Evolutionary conservation across 2,113 vertebrate species (phyloP), one percentile per base, ranked within the genome.

Genomic region (Thalassoma bifasciatum): DNA sequence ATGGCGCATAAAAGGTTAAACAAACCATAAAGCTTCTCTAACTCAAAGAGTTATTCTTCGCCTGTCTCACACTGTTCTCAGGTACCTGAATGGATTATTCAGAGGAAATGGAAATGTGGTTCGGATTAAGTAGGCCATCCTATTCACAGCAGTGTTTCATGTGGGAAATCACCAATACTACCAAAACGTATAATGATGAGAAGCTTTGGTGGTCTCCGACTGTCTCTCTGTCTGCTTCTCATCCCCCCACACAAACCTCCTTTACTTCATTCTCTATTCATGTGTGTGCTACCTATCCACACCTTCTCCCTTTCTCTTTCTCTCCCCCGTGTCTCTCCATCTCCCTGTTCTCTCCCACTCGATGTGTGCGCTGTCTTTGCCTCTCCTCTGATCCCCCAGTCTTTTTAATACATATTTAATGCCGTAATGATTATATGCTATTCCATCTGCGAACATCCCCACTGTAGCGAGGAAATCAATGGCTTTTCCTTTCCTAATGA

Each of bases 341-440:
- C 60, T 79, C 50, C 72, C 23, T 9, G 0, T 65, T 72, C 75
- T 42, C 51, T 46, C 52, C 38, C n/a, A 36, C 63, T 59, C 77
- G 64, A 44, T 72, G 30, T 65, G 46, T 83, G 68, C 44, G 65
- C 73, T 68, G 79, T 63, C 72, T 75, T 62, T 65, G 53, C 75
- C 62, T 77, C 82, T 74, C 58, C 61, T 91, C 72, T 92, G 92
- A 92, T 93, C 82, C 83, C 49, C 26, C 67, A 84, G 82, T 87
- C 87, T 83, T 83, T 92, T 91, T 88, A 89, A 93, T 93, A 84
- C 87, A 93, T 93, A 91, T 93, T 94, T 93, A 88, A 93, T 88
- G 84, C 66, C 3, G 3, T 88, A 90, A 91, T 92, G 78, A 89
- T 91, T 92, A 88, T 89, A 89, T 89, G 79, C 68, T 79, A 62